Evolutionary conservation across 92 coral and sea anemone genomes (phyloP).

Genomic region (Siderastrea radians): DNA sequence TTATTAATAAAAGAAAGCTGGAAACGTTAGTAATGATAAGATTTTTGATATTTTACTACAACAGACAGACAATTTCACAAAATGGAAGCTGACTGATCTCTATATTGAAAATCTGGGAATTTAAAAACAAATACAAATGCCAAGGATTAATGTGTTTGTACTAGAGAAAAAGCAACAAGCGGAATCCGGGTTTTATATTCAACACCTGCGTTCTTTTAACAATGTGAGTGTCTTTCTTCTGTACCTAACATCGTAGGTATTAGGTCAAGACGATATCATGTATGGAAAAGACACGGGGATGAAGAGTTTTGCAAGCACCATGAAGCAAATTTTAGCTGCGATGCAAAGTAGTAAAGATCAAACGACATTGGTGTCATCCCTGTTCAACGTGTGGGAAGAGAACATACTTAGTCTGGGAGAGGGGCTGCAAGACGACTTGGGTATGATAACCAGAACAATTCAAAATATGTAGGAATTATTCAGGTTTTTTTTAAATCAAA

Average conservation of each 20-base stretch:
- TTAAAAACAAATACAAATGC: neutral
- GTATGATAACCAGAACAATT: conserved; percentile 33
- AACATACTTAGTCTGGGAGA: conserved; percentile 90
- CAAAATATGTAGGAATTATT: too few species aligned
- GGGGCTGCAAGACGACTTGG: conserved; percentile 82
- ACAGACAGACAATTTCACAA: neutral
- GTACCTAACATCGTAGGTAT: conserved; percentile 39
- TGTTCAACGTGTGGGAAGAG: conserved; percentile 99
- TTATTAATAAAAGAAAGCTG: too few species aligned
- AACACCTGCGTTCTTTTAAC: neutral
- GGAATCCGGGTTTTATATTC: neutral
- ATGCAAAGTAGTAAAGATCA: conserved; percentile 91
- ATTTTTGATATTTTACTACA: too few species aligned
- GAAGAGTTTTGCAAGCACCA: conserved; percentile 78
- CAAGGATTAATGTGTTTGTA: too few species aligned
- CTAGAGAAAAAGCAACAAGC: neutral
- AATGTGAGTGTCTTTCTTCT: neutral
- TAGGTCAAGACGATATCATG: conserved; percentile 87
- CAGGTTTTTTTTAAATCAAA: too few species aligned
- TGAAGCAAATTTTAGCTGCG: conserved; percentile 74
- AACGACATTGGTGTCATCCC: conserved; percentile 73
- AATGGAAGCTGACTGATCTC: neutral
- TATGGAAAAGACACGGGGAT: conserved; percentile 72
- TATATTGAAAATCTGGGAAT: neutral
- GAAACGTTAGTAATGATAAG: too few species aligned